Evolutionary conservation across 37 sponge, comb jelly and placozoan species (phyloP).

Genomic region (Axinella damicornis): DNA sequence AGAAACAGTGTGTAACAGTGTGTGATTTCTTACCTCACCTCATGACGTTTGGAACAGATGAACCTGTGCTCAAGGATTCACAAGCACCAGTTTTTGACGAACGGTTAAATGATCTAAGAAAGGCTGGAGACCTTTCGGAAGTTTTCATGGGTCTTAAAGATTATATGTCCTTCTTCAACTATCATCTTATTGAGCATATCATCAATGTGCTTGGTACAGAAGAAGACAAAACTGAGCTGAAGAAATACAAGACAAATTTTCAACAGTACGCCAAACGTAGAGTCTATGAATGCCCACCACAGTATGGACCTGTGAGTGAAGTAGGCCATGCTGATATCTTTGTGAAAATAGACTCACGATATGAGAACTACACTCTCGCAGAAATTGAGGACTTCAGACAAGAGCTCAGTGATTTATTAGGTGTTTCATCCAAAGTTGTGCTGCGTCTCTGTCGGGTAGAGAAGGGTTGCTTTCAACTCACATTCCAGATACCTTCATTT

Average conservation of each 20-base stretch:
- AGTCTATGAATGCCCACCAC: conserved; percentile 15
- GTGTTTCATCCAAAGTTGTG: background rate
- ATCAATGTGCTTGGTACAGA: background rate
- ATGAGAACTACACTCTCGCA: background rate
- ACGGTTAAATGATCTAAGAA: too few species aligned
- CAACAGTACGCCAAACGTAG: conserved; percentile 1
- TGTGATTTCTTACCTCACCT: too few species aligned
- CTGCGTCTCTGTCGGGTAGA: conserved; percentile 3
- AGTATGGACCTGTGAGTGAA: background rate
- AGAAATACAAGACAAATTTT: background rate
- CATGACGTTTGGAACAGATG: too few species aligned
- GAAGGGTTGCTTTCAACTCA: conserved; percentile 7
- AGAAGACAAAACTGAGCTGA: background rate
- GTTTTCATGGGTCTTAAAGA: background rate
- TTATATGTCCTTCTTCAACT: conserved; percentile 17
- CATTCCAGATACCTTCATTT: background rate
- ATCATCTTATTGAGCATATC: background rate
- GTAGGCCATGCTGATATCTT: background rate
- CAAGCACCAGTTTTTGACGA: too few species aligned
- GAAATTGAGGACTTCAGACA: background rate
- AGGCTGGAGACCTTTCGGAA: too few species aligned
- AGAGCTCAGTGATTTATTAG: background rate
- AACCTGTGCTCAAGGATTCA: too few species aligned
- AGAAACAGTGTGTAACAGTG: background rate
- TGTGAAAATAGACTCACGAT: background rate